Evolutionary conservation across 1,140 invertebrate species (phyloP).

Genomic region (Drosophila quadrilineata): DNA sequence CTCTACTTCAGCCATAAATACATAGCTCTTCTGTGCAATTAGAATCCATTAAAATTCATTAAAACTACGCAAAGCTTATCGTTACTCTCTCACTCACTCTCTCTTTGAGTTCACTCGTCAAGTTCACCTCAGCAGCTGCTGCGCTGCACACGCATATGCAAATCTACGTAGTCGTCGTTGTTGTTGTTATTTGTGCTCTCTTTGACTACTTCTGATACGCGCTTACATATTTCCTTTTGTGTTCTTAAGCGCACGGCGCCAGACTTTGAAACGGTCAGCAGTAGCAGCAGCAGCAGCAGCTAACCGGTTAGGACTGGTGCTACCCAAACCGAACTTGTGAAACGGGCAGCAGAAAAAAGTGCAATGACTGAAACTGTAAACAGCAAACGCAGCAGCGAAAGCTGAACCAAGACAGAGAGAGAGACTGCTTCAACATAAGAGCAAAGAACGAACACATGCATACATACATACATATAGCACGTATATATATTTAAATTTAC

Average conservation of each 20-base stretch:
- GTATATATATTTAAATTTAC: conserved; percentile 35
- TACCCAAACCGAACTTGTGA: conserved; percentile 26
- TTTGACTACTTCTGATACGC: conserved; percentile 8
- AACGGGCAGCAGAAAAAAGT: conserved; percentile 45
- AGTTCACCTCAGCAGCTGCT: no score
- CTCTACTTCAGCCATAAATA: no score
- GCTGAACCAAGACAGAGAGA: no score
- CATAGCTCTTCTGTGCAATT: no score
- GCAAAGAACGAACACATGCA: background rate
- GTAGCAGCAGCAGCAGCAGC: no score
- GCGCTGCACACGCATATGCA: conserved; percentile 1
- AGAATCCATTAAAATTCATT: no score
- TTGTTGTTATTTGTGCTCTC: conserved; percentile 3
- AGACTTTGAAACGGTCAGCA: conserved; percentile 45
- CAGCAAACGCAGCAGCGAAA: no score
- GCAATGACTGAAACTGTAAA: conserved; percentile 56
- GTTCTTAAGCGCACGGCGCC: conserved; percentile 22
- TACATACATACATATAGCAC: background rate
- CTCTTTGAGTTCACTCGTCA: no score
- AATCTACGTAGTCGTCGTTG: background rate
- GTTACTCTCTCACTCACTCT: no score
- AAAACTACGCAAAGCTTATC: no score
- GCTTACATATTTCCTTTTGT: conserved; percentile 27
- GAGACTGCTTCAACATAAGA: conserved; percentile 28
- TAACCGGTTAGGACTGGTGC: conserved; percentile 53